Evolutionary conservation across 2,113 vertebrate genomes (phyloP), one percentile per base, ranked within the genome.

Genomic region (Poecile atricapillus): DNA sequence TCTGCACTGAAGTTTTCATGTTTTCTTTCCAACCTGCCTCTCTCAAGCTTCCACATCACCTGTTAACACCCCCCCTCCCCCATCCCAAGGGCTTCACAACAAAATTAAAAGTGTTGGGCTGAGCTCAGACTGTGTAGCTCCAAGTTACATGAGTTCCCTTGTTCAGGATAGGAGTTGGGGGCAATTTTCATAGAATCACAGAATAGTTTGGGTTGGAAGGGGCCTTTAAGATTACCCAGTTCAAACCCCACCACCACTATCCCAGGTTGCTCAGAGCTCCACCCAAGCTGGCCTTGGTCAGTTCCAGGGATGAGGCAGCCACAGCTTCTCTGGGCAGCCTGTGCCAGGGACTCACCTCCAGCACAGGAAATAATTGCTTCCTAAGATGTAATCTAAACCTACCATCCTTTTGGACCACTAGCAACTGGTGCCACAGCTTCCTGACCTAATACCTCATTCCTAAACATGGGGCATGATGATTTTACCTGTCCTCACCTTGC

Each of bases 401-500:
- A 49, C 27, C 31, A 27, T 56, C 49, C 30, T 69, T 76, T 17
- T 24, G 21, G 35, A 25, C 20, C 31, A 39, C 21, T 13, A 47
- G 43, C 33, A 80, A 35, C 7, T 11, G 11, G 2, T 69, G 17
- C 27, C 5, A 9, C 0, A 7, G 22, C 35, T 56, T 83, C 74
- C 14, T 52, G 22, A 64, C 14, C 7, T 15, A 46, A 73, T 13
- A 55, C 27, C 28, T 83, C 33, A 62, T 55, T n/a, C 24, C 39
- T 52, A 31, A 80, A 39, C 20, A 41, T 4, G 21, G 31, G 46
- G 31, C 16, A 47, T 31, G 9, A 9, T 19, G 27, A 33, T 83
- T 91, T 90, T 28, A 63, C 41, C 49, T 43, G 52, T 5, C 49
- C 97, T 98, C 95, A 99, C 99, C 99, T 98, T 99, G 99, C 89